Percentiles rank a stretch among this genome's conserved stretches.
These are phyloP conservation scores for Amphipoea oculea DNA, from an alignment of 2,888 invertebrate species.

Conservation along the genomic window DNA sequence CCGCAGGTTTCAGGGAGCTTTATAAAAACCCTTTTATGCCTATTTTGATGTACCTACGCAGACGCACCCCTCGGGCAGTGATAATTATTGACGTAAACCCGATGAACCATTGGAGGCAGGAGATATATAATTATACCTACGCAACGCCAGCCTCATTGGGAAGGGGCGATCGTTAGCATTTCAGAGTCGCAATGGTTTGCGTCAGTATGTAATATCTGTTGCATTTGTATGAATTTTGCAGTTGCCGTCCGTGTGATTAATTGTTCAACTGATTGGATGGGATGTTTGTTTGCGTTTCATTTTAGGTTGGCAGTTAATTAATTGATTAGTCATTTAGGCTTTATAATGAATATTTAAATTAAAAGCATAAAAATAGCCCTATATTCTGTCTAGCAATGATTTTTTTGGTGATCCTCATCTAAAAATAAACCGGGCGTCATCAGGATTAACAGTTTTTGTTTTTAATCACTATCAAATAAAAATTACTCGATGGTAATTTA, in stretches of 20 bases:
- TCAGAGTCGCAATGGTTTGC: conserved; percentile 19
- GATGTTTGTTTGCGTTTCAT: conserved; percentile 7
- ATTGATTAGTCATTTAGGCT: background rate
- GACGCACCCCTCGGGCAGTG: conserved; percentile 34
- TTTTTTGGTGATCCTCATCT: background rate
- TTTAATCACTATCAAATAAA: background rate
- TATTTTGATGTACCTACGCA: conserved; percentile 56
- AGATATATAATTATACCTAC: conserved; percentile 51
- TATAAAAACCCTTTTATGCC: conserved; percentile 50
- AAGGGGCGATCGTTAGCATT: conserved; percentile 45
- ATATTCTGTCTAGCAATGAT: background rate
- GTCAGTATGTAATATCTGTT: conserved; percentile 26
- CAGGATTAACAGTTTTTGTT: background rate
- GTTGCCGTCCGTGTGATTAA: conserved; percentile 3
- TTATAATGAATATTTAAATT: background rate
- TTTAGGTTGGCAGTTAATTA: background rate
- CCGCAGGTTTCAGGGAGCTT: conserved; percentile 22
- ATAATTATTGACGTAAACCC: conserved; percentile 68
- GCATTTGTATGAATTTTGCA: conserved; percentile 34
- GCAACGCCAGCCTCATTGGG: conserved; percentile 42
- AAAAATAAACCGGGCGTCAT: background rate
- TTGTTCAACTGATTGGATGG: conserved; percentile 13
- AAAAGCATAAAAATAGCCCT: background rate
- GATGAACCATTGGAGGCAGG: conserved; percentile 66
- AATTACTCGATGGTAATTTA: background rate